A percentile compares a stretch with the other conserved stretches of the same genome.
Conservation (phyloP, 2,113 vertebrate species). For the Chaetura pelagica region DNA sequence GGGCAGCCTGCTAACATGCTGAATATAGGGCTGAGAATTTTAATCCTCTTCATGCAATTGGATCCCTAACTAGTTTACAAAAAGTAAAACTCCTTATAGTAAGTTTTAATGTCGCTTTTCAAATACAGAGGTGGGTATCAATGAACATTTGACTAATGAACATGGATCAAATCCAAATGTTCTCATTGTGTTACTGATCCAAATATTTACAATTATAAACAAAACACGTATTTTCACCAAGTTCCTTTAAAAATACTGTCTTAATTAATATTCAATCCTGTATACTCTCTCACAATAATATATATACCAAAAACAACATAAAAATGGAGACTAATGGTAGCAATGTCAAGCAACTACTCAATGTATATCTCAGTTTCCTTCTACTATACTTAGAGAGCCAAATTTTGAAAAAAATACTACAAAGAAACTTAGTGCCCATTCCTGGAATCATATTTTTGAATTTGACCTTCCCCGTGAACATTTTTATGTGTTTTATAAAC, state of each 20-base stretch:
- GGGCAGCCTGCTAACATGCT: not conserved
- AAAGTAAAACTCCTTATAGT: not conserved
- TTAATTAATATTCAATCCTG: not conserved
- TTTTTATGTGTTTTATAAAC: not conserved
- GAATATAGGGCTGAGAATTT: not conserved
- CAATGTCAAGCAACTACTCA: not conserved
- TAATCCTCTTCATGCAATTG: not conserved
- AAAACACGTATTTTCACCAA: not conserved
- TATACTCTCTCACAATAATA: not conserved
- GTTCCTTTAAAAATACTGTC: not conserved
- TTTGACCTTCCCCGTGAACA: not conserved
- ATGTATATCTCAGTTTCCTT: not conserved
- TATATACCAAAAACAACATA: not conserved
- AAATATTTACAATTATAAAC: not conserved
- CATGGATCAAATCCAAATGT: not conserved
- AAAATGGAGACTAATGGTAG: not conserved
- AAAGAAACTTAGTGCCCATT: not conserved
- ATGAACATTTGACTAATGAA: not conserved
- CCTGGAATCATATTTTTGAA: not conserved
- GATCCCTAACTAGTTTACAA: not conserved
- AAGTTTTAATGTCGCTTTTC: not conserved
- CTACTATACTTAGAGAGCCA: not conserved
- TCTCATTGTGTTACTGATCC: not conserved
- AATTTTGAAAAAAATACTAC: not conserved
- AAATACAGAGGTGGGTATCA: not conserved